Evolutionary conservation across 2,888 invertebrate species (phyloP).

Genomic region (Oligia strigilis): DNA sequence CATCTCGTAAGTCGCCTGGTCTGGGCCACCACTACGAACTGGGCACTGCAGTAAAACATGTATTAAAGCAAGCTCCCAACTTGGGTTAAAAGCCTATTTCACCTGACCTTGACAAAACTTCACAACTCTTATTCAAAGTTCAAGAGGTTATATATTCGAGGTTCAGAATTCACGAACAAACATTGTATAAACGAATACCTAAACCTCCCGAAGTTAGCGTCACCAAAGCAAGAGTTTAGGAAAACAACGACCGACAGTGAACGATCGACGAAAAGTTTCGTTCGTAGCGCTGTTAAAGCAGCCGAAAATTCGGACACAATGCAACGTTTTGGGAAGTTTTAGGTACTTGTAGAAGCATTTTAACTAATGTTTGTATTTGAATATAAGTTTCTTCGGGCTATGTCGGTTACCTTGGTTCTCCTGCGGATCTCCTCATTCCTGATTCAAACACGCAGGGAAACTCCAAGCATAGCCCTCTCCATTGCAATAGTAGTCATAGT

Average conservation of each 20-base stretch:
- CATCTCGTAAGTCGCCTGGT: too few relatives aligned
- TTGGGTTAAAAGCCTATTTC: neutral
- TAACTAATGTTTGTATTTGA: neutral
- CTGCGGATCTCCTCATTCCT: too few relatives aligned
- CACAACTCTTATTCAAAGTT: neutral
- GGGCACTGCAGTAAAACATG: too few relatives aligned
- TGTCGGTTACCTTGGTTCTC: too few relatives aligned
- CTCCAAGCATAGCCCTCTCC: too few relatives aligned
- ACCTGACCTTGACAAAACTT: neutral
- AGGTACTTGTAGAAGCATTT: neutral
- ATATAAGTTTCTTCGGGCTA: too few relatives aligned
- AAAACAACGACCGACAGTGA: slow-evolving; percentile 9
- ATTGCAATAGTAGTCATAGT: too few relatives aligned
- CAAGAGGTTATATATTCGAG: too few relatives aligned
- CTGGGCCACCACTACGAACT: too few relatives aligned
- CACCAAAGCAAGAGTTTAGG: neutral
- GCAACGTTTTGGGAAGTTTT: neutral
- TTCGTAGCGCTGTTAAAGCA: slow-evolving; percentile 2
- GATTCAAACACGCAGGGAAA: too few relatives aligned
- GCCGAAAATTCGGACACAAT: neutral
- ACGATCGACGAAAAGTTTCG: slow-evolving; percentile 23
- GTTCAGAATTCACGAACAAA: neutral
- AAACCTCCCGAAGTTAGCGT: neutral
- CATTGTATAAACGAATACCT: neutral
- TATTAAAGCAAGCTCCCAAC: too few relatives aligned